These are phyloP conservation scores for Trypoxylon attenuatum DNA, from an alignment of 2,888 invertebrate genomes.

Conservation along the genomic window DNA sequence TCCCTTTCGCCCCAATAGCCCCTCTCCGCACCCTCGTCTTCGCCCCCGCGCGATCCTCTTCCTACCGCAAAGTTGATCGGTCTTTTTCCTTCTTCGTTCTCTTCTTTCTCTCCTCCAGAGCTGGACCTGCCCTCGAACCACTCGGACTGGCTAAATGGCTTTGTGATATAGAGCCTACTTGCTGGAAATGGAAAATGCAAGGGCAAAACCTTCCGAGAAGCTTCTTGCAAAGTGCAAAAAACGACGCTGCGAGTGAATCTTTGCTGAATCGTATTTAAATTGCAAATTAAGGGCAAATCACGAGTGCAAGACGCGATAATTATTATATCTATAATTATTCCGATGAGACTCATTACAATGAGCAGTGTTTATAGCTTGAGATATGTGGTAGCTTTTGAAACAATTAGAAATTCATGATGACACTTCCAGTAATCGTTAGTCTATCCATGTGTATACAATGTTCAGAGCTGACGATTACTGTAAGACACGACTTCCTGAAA, in stretches of 20 bases:
- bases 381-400: too few species aligned
- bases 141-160: slow-evolving; percentile 63
- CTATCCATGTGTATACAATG: slow-evolving; percentile 29
- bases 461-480: slow-evolving; percentile 19
- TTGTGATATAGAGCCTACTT: slow-evolving; percentile 55
- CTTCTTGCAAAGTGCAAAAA: too few species aligned
- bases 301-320: too few species aligned
- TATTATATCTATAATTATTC: too few species aligned
- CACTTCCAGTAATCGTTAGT: slow-evolving; percentile 30
- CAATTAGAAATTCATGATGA: too few species aligned
- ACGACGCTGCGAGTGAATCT: too few species aligned
- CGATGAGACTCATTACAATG: too few species aligned
- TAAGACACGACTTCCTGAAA: slow-evolving; percentile 51
- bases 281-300: too few species aligned
- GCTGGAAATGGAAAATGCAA: slow-evolving; percentile 32
- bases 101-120: slow-evolving; percentile 23
- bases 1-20: slow-evolving; percentile 23
- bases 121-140: slow-evolving; percentile 39
- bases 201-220: too few species aligned
- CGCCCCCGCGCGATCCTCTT: slow-evolving; percentile 35
- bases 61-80: slow-evolving; percentile 35
- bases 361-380: too few species aligned
- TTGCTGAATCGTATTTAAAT: too few species aligned
- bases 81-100: slow-evolving; percentile 35
- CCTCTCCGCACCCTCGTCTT: slow-evolving; percentile 23